Evolutionary conservation across 2,797 vertebrate species (phyloP), one percentile per base, ranked within the genome.

Genomic region (Neosilurus mollespiculum): DNA sequence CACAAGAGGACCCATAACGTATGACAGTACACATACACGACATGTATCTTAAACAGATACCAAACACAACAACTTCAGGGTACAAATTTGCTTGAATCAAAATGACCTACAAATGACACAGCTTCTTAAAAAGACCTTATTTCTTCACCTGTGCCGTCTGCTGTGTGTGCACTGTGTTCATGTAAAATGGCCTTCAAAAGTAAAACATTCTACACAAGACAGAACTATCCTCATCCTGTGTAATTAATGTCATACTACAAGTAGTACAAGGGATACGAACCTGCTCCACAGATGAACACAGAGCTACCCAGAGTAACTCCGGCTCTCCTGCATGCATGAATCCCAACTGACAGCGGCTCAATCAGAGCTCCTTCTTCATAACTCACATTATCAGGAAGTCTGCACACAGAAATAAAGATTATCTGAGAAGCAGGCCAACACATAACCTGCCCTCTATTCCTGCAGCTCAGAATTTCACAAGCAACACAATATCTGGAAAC

Each of bases 351-450:
- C 10, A 99, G 94, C 0, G 98, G 98, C 87, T 99, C 98, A 0
- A 99, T 94, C 37, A 99, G 93, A 26, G 98, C 98, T 61, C 97
- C 98, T 92, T 99, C 98, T 90, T 99, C 98, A 92, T 94, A 99
- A 2, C 96, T 98, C 88, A 99, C 95, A 1, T 94, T 96, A 84
- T 99, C 96, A 34, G 98, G 98, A 89, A 99, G 93, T 92, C 98
- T 99, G 88, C 24, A n/a, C 56, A 78, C 8, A 85, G 6, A 85
- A 9, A 78, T 66, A 53, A 18, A 37, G 12, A 80, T 26, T 20
- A 78, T 8, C 22, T 1, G 58, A 77, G 5, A 16, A 51, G 37
- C 8, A 49, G 9, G 51, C 5, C 2, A 8, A 22, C 16, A 64
- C 43, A 26, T 49, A 78, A 10, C 37, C 56, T 51, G 59, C 3